These are phyloP conservation scores for Lycophotia porphyrea DNA, from an alignment of 2,888 invertebrate genomes.

Conservation along the genomic window DNA sequence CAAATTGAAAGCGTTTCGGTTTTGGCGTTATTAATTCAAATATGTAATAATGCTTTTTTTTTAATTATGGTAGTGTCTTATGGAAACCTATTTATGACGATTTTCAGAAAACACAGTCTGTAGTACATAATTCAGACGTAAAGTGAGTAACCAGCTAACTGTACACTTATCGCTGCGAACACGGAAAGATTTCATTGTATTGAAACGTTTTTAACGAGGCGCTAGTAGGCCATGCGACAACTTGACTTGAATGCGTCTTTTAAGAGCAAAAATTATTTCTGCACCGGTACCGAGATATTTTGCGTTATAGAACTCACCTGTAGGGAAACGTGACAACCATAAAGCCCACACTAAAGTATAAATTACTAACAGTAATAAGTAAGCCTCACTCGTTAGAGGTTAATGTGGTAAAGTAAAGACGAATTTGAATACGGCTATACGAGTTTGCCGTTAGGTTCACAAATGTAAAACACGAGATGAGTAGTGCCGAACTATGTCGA, in stretches of 20 bases:
- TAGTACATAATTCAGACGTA: neutral
- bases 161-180: constrained; percentile 1
- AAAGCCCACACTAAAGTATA: constrained; percentile 53
- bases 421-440: constrained; percentile 36
- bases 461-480: constrained; percentile 58
- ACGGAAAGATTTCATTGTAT: constrained; percentile 31
- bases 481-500: constrained; percentile 43
- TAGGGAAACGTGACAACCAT: constrained; percentile 62
- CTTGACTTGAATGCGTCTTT: constrained; percentile 43
- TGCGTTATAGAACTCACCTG: constrained; percentile 45
- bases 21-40: neutral
- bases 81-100: neutral
- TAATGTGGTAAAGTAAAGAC: constrained; percentile 47
- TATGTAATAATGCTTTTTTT: neutral
- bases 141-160: neutral
- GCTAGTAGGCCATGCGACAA: constrained; percentile 25
- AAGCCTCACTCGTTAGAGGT: constrained; percentile 36
- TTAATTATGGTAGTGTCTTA: neutral
- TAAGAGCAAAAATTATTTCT: constrained; percentile 61
- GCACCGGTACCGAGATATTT: constrained; percentile 52
- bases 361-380: constrained; percentile 58
- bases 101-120: neutral
- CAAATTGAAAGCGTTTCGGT: neutral
- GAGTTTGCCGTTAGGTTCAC: constrained; percentile 52
- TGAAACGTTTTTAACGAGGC: constrained; percentile 9